phyloP scores from a whole-genome alignment of 1,140 invertebrate species.

The Papilio dardanus region DNA sequence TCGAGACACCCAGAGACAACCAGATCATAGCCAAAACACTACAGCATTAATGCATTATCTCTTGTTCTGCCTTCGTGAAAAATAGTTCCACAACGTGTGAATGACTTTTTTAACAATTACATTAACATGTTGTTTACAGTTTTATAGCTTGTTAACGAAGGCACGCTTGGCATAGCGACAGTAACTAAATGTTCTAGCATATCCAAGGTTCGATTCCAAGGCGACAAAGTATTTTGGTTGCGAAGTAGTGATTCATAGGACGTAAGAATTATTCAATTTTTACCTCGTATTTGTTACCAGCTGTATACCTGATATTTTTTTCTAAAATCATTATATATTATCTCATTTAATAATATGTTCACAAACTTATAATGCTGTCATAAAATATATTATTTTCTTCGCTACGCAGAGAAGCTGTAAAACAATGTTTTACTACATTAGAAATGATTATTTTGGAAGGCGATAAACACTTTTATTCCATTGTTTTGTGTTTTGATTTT shows the following conservation, averaged over 20 bases:
- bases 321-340: no score
- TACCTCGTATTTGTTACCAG: no score
- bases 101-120: conserved; percentile 6
- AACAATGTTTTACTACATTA: conserved; percentile 31
- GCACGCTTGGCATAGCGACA: neutral
- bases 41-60: neutral
- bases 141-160: neutral
- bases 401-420: conserved; percentile 24
- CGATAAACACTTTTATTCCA: conserved; percentile 28
- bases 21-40: no score
- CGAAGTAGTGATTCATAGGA: neutral
- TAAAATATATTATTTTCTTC: conserved; percentile 14
- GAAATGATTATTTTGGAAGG: conserved; percentile 19
- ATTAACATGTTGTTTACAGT: neutral
- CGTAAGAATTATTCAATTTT: no score
- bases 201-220: neutral
- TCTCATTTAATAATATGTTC: neutral
- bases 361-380: conserved; percentile 1
- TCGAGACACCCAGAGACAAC: no score
- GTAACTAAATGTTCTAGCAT: neutral
- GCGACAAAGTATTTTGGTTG: neutral
- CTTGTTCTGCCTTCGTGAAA: neutral
- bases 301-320: no score
- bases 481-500: conserved; percentile 31
- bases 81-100: neutral